Percentiles rank a stretch among this genome's conserved stretches.
Evolutionary conservation across 2,888 invertebrate species (phyloP).

Genomic region (Luffia ferchaultella): DNA sequence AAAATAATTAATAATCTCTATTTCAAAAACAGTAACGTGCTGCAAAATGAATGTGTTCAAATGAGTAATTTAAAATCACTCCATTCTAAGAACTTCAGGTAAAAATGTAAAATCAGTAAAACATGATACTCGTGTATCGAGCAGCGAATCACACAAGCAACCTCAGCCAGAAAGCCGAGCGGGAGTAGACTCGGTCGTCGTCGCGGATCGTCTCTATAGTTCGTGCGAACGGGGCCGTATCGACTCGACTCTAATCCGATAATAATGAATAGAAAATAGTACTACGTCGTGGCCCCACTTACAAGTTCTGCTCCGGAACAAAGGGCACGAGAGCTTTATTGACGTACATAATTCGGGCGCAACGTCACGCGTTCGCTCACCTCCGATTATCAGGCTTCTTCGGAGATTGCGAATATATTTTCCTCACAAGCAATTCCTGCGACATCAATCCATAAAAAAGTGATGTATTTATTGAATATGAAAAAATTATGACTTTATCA

Average conservation of each 20-base stretch:
- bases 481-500: no score
- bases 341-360: conserved; percentile 40
- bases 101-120: no score
- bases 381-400: conserved; percentile 30
- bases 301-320: conserved; percentile 21
- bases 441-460: conserved; percentile 21
- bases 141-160: not conserved
- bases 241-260: conserved; percentile 43
- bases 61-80: no score
- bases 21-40: no score
- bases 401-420: conserved; percentile 24
- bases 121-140: not conserved
- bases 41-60: no score
- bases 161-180: no score
- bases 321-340: conserved; percentile 40
- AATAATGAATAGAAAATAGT: conserved; percentile 52
- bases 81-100: no score
- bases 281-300: conserved; percentile 35
- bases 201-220: conserved; percentile 17
- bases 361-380: conserved; percentile 39
- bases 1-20: no score
- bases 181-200: not conserved
- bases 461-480: no score
- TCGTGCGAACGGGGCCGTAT: conserved; percentile 43
- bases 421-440: conserved; percentile 29